Evolutionary conservation across 2,888 invertebrate species (phyloP), one percentile per base, ranked within the genome.

Genomic region (Dryobota labecula): DNA sequence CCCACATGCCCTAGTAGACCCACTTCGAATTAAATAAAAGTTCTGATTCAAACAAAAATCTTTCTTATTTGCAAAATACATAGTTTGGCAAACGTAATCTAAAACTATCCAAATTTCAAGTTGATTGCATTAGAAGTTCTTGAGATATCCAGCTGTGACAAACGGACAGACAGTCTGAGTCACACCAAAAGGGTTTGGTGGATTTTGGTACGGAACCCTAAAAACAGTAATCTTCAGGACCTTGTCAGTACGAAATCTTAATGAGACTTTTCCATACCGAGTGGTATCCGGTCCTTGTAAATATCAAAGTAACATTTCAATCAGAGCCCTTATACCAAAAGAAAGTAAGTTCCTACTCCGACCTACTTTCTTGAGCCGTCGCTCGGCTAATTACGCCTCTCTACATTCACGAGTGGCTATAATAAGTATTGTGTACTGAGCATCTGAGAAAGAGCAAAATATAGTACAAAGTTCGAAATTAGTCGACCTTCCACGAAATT

Each of bases 241-340:
- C 5, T 38, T 15, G 24, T 36, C 33, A 43, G n/a, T 51, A n/a
- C 20, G 15, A 53, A 58, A 68, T 54, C 13, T 9, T 15, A n/a
- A 30, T 18, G 5, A 38, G 15, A 30, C 11, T 56, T 30, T 18
- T 45, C 15, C 18, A 1, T 1, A 11, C 7, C 30, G n/a, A 38
- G 30, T 57, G n/a, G n/a, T 18, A 15, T 47, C 24, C 3, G 20
- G 51, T 45, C 36, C 77, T 77, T 78, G n/a, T 62, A 57, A 65
- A 54, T 58, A 63, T 49, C 57, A 54, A 72, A 72, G 57, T 7
- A 20, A 51, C 13, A 43, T 54, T 62, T 47, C 13, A 20, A 18
- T 47, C 13, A 20, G 18, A 51, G 36, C 20, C 8, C 20, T 49
- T 49, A 27, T 18, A 43, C 36, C 24, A 51, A 27, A 60, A 41